Evolutionary conservation across 2,113 vertebrate species (phyloP).

Genomic region (Phalacrocorax aristotelis): DNA sequence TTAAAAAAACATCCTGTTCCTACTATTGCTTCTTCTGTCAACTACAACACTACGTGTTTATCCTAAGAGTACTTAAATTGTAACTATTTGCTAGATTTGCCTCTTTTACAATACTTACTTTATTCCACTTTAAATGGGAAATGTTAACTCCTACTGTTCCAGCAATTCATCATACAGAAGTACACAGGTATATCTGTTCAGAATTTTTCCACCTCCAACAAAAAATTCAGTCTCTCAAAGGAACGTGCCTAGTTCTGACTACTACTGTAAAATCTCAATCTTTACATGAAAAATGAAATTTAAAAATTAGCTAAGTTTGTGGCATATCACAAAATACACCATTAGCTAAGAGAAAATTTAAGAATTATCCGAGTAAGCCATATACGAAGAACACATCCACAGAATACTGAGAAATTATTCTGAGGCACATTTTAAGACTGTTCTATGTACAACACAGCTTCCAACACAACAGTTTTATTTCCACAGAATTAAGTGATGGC

Average conservation of each 20-base stretch:
- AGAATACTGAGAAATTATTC: neutral
- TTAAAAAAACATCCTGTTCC: neutral
- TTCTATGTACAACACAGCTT: neutral
- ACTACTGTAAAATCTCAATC: neutral
- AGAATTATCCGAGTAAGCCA: neutral
- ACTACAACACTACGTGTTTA: neutral
- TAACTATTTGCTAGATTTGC: neutral
- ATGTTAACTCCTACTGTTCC: neutral
- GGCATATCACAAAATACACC: neutral
- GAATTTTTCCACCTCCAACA: neutral
- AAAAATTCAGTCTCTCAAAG: neutral
- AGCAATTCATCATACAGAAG: neutral
- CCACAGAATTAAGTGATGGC: neutral
- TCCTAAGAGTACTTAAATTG: neutral
- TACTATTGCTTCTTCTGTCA: neutral
- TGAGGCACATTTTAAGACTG: neutral
- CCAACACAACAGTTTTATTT: neutral
- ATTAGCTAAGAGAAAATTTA: neutral
- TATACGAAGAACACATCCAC: neutral
- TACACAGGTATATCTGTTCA: neutral
- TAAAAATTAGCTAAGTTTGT: neutral
- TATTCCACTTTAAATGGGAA: neutral
- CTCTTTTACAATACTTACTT: neutral
- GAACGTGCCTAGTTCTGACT: neutral
- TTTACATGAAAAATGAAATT: neutral